Conservation (phyloP, 2,113 vertebrate genomes). For the Erpornis zantholeuca region DNA sequence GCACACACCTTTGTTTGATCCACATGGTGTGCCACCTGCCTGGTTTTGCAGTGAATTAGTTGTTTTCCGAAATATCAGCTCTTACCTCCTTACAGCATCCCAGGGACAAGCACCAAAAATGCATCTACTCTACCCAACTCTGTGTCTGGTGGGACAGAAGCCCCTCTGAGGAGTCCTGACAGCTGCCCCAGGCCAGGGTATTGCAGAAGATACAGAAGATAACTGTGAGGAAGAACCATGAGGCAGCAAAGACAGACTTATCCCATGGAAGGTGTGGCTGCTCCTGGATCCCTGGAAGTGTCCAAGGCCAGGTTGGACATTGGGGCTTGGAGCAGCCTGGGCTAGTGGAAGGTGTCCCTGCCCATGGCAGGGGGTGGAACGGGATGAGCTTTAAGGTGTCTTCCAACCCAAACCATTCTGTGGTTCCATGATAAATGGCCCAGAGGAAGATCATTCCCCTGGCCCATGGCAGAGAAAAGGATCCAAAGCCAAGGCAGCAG, state of each 20-base stretch:
- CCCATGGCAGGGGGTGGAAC: fast-evolving
- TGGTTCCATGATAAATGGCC: neutral
- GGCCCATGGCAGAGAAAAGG: neutral
- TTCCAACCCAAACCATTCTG: neutral
- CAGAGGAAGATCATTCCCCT: neutral
- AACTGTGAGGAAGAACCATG: neutral
- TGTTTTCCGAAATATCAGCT: neutral
- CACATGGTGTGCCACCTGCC: neutral
- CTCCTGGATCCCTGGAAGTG: neutral
- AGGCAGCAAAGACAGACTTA: neutral
- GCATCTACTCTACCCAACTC: neutral
- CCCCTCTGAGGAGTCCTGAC: neutral
- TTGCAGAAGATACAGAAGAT: neutral
- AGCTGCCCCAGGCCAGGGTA: fast-evolving
- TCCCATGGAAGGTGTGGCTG: neutral
- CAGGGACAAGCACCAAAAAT: neutral
- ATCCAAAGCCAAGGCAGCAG: neutral
- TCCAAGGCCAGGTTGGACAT: fast-evolving
- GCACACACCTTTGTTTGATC: neutral
- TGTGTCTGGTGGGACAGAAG: neutral
- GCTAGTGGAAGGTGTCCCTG: neutral
- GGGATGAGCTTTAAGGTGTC: neutral
- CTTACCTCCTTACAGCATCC: neutral
- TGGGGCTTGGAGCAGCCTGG: fast-evolving
- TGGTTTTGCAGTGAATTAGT: neutral